Base-by-base conservation (phyloP, 2,113 vertebrate genomes). In the Xenus cinereus region DNA sequence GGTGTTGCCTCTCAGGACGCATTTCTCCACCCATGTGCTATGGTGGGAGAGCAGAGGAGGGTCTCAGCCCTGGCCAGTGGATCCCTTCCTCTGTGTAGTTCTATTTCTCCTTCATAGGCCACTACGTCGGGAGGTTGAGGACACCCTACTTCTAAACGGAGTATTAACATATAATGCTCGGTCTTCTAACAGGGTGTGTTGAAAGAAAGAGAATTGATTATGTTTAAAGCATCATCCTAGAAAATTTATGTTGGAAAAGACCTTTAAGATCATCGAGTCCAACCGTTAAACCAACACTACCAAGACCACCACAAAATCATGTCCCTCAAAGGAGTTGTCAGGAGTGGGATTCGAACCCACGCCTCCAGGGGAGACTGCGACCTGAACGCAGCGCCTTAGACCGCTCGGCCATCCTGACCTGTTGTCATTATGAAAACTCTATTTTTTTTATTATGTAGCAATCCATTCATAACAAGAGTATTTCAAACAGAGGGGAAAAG, bases 341-440 rank as follows among this genome's bases (percentile, higher is more conserved):
- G 97, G 86, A 96, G 97, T 96, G 85, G 28, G 85, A 97, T 97
- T 98, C 95, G 97, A 98, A 98, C 97, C 97, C 97, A 98, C 97
- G 95, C 92, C 96, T 97, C 97, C 95, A 98, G 96, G 53, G 96
- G 97, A 98, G 98, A 98, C 98, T 98, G 98, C 96, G 97, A 97
- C 98, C 98, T 98, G 97, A 98, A 98, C 97, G 96, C 98, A 98
- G 98, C 97, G 96, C 98, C 98, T 98, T 98, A 98, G 98, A 98
- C 98, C 97, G 96, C 98, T 98, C 97, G 97, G 98, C 98, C 98
- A 98, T 98, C 97, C 98, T 98, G 63, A 66, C 63, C 2, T 48
- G 48, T 21, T 48, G 3, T 23, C 46, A 9, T 39, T 50, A 27
- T 23, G 30, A 89, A 82, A 84, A 46, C 33, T 37, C n/a, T 45